These are phyloP conservation scores for Sminthurides bifidus DNA, from an alignment of 1,140 invertebrate species.

Conservation along the genomic window DNA sequence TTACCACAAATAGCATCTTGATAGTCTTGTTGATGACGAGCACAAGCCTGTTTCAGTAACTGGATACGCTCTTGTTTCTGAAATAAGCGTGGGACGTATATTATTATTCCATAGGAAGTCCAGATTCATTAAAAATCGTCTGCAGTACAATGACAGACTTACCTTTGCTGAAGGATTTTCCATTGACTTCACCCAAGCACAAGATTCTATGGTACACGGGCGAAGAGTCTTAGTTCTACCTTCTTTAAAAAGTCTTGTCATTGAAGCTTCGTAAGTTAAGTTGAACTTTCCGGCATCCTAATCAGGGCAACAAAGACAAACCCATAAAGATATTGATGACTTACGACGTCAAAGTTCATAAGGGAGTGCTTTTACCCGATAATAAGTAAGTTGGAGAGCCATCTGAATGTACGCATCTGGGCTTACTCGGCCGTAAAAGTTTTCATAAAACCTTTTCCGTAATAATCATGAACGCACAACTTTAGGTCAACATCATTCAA, in stretches of 20 bases:
- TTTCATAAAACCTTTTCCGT: too few relatives aligned
- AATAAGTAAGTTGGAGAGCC: too few relatives aligned
- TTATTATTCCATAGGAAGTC: not conserved
- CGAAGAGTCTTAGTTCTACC: too few relatives aligned
- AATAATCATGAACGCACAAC: too few relatives aligned
- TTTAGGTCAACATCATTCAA: too few relatives aligned
- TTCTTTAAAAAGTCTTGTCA: slow-evolving; percentile 92
- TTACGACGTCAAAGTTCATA: too few relatives aligned
- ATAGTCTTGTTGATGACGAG: slow-evolving; percentile 72
- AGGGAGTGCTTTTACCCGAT: too few relatives aligned
- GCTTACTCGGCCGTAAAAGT: slow-evolving; percentile 62
- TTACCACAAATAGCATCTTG: slow-evolving; percentile 92
- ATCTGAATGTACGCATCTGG: slow-evolving; percentile 97
- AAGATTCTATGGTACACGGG: slow-evolving; percentile 86
- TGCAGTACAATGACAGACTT: slow-evolving; percentile 29
- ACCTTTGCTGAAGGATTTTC: slow-evolving; percentile 48
- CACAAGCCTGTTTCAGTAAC: slow-evolving; percentile 59
- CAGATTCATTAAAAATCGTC: too few relatives aligned
- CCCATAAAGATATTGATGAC: slow-evolving; percentile 53
- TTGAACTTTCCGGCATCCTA: slow-evolving; percentile 80
- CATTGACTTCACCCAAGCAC: slow-evolving; percentile 85
- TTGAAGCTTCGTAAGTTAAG: slow-evolving; percentile 94
- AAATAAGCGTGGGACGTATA: slow-evolving; percentile 12
- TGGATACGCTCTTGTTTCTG: slow-evolving; percentile 57
- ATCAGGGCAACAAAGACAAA: too few relatives aligned